These are phyloP conservation scores for Diarsia mendica DNA, from an alignment of 2,888 invertebrate genomes.

Conservation along the genomic window DNA sequence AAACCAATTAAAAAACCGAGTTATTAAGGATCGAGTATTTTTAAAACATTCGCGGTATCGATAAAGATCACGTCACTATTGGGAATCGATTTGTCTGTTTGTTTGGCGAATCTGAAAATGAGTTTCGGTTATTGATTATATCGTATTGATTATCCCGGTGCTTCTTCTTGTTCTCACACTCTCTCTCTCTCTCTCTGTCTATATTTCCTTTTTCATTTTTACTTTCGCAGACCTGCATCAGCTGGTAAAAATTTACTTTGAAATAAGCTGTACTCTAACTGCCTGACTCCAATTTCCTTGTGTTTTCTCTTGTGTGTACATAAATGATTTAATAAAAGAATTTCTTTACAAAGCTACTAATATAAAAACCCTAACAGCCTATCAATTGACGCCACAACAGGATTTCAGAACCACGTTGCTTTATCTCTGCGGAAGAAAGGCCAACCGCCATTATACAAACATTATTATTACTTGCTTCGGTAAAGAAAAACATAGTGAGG, in stretches of 20 bases:
- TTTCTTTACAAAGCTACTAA: neutral
- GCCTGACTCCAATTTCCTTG: too few relatives aligned
- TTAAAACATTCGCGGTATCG: slow-evolving; percentile 63
- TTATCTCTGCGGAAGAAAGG: neutral
- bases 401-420: neutral
- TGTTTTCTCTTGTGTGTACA: too few relatives aligned
- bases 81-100: slow-evolving; percentile 65
- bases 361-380: neutral
- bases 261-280: too few relatives aligned
- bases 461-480: too few relatives aligned
- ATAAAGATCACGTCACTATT: slow-evolving; percentile 63
- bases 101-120: slow-evolving; percentile 39
- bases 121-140: slow-evolving; percentile 6
- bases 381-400: neutral
- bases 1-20: slow-evolving; percentile 85
- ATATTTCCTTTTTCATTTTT: too few relatives aligned
- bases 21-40: slow-evolving; percentile 78
- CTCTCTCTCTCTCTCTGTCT: too few relatives aligned
- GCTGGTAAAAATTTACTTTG: too few relatives aligned
- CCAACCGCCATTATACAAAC: neutral
- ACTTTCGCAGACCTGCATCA: too few relatives aligned
- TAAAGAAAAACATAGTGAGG: too few relatives aligned
- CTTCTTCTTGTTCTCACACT: neutral
- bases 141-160: neutral
- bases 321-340: neutral